These are phyloP conservation scores for Characodon lateralis DNA, from an alignment of 2,797 vertebrate species.

Conservation along the genomic window DNA sequence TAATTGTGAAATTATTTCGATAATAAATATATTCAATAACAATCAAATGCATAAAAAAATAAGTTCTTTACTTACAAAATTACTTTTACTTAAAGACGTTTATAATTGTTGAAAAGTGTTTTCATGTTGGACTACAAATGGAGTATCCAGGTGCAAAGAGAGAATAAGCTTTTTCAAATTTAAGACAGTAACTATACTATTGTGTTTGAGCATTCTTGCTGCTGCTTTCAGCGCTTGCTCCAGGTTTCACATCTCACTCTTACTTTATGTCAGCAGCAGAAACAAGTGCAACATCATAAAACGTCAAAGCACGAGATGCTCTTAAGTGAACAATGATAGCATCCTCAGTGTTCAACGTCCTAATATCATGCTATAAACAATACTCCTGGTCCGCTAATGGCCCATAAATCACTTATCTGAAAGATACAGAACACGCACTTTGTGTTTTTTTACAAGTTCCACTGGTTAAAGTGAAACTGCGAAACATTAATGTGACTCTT, in stretches of 20 bases:
- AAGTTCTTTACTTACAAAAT: too few species aligned
- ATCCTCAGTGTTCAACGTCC: not conserved
- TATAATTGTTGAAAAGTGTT: too few species aligned
- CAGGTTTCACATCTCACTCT: not conserved
- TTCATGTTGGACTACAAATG: too few species aligned
- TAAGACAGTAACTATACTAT: not conserved
- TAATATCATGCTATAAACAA: not conserved
- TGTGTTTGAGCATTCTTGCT: not conserved
- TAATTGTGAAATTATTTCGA: too few species aligned
- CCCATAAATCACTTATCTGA: not conserved
- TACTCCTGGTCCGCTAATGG: not conserved
- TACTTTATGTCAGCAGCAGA: not conserved
- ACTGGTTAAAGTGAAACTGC: not conserved
- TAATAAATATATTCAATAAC: too few species aligned
- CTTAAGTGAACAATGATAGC: not conserved
- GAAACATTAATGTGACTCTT: constrained; percentile 12
- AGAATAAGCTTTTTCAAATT: too few species aligned
- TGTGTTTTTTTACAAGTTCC: not conserved
- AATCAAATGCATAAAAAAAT: too few species aligned
- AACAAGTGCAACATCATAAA: not conserved
- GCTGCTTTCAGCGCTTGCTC: not conserved
- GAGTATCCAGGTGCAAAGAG: too few species aligned
- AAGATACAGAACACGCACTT: not conserved
- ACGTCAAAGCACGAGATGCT: not conserved
- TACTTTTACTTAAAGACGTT: too few species aligned